Evolutionary conservation across 2,888 invertebrate species (phyloP).

Genomic region (Agriopis aurantiaria): DNA sequence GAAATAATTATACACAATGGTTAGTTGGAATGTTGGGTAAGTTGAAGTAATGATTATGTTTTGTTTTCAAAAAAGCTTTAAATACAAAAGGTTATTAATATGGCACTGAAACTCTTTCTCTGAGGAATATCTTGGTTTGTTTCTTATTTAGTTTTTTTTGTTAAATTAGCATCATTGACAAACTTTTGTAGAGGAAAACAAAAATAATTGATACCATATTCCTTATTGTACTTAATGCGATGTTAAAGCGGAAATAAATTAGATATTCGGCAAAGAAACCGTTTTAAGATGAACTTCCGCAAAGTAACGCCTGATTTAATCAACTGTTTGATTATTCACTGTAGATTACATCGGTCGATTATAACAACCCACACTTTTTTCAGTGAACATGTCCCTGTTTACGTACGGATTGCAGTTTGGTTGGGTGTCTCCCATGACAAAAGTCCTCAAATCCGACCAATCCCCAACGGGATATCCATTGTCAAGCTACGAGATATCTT

Average conservation of each 20-base stretch:
- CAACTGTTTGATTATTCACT: not conserved
- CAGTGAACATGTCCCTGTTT: conserved; percentile 70
- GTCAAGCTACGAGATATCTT: conserved; percentile 66
- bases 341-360: not conserved
- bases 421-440: conserved; percentile 77
- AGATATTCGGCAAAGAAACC: too few relatives aligned
- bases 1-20: conserved; percentile 19
- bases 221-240: too few relatives aligned
- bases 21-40: conserved; percentile 17
- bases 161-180: too few relatives aligned
- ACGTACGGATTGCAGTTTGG: conserved; percentile 73
- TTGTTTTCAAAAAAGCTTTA: too few relatives aligned
- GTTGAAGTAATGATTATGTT: not conserved
- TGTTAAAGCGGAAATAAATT: too few relatives aligned
- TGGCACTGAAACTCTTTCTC: too few relatives aligned
- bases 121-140: too few relatives aligned
- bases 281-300: too few relatives aligned
- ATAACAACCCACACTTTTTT: not conserved
- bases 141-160: too few relatives aligned
- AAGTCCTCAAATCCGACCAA: conserved; percentile 63
- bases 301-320: not conserved
- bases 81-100: too few relatives aligned
- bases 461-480: conserved; percentile 66
- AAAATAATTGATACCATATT: too few relatives aligned
- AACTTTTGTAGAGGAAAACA: too few relatives aligned